These are phyloP conservation scores for Gibbula magus DNA, from an alignment of 2,888 invertebrate species.

Conservation along the genomic window DNA sequence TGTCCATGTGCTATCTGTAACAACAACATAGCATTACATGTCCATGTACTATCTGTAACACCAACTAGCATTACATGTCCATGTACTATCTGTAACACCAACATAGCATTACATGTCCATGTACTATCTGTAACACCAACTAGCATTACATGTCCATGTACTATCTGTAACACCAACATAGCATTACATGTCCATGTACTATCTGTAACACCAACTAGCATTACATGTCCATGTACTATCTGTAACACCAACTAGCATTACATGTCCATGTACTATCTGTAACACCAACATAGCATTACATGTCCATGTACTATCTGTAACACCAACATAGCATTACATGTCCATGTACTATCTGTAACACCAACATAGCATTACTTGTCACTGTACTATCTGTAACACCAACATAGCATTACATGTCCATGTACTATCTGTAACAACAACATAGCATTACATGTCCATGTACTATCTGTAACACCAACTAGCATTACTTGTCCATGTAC, in stretches of 20 bases:
- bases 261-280: neutral
- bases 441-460: neutral
- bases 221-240: neutral
- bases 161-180: neutral
- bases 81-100: neutral
- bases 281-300: neutral
- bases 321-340: neutral
- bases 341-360: neutral
- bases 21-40: neutral
- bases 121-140: neutral
- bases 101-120: neutral
- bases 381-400: neutral
- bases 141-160: neutral
- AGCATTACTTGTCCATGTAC: neutral
- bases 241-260: neutral
- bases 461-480: neutral
- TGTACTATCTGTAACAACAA: neutral
- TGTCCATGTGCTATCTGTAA: neutral
- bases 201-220: neutral
- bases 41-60: neutral
- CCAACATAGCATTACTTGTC: neutral
- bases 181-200: too few relatives aligned
- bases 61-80: neutral
- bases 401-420: neutral
- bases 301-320: neutral